These are phyloP conservation scores for Smittia sp. DNA, from an alignment of 2,888 invertebrate species.

Conservation along the genomic window DNA sequence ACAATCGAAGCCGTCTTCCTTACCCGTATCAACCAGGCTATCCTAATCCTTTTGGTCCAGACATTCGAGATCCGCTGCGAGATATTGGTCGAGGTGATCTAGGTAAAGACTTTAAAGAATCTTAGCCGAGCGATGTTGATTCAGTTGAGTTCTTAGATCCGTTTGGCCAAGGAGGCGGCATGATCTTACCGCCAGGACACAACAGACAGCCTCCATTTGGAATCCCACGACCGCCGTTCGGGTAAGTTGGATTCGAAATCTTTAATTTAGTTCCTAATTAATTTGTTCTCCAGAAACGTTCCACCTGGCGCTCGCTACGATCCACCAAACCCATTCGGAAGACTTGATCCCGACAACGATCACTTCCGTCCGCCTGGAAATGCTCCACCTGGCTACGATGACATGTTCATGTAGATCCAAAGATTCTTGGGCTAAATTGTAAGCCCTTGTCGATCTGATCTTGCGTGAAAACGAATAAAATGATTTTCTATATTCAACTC, in stretches of 20 bases:
- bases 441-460: too few relatives aligned
- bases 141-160: too few relatives aligned
- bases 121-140: too few relatives aligned
- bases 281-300: background rate
- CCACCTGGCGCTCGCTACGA: slow-evolving; percentile 84
- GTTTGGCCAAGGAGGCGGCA: slow-evolving; percentile 65
- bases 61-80: slow-evolving; percentile 49
- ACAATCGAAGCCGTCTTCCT: slow-evolving; percentile 39
- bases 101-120: too few relatives aligned
- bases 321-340: slow-evolving; percentile 71
- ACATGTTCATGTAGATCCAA: slow-evolving; percentile 80
- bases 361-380: slow-evolving; percentile 61
- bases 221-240: slow-evolving; percentile 31
- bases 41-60: background rate
- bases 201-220: background rate
- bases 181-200: slow-evolving; percentile 79
- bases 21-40: background rate
- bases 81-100: slow-evolving; percentile 72
- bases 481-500: too few relatives aligned
- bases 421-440: slow-evolving; percentile 43
- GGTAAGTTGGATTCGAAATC: slow-evolving; percentile 51
- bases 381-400: slow-evolving; percentile 67
- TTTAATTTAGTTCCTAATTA: background rate
- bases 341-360: slow-evolving; percentile 62
- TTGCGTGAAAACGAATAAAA: too few relatives aligned